Base-by-base conservation (phyloP, 2,888 invertebrate species). In the Agelastica alni region DNA sequence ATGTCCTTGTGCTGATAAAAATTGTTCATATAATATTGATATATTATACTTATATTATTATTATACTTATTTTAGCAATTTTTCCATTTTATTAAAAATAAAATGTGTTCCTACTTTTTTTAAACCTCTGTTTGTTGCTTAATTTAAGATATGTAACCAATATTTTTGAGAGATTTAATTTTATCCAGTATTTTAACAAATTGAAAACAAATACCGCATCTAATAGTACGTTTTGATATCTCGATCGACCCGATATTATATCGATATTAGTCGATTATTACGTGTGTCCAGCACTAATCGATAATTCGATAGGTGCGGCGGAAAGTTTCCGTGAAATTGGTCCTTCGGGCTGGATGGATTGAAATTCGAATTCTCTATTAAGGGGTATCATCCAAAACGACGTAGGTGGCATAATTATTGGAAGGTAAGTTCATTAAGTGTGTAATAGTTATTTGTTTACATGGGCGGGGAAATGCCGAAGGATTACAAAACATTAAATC, bases 261-360 rank as follows among this genome's bases (percentile, higher is more conserved):
- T 62, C 62, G 57, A 62, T 62, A 62, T 60, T 60, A 62, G 62
- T 53, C 60, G 60, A 62, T 60, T 56, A 60, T 62, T 60, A 60
- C 48, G 53, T 60, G 59, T 60, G 44, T 47, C 62, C 62, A 58
- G 57, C 59, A 13, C 57, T 57, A 62, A 62, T 62, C 47, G 62
- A 56, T 60, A 62, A 62, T 62, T 53, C 32, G 56, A 58, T 41
- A 44, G 59, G 58, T 32, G 46, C 22, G 20, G 20, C 31, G 13
- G 26, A 31, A 17, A 5, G 36, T 39, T 41, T 52, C 45, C 12
- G 48, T 45, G 30, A 56, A 10, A 30, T 17, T 51, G 43, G 42
- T 31, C 56, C 51, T 52, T 57, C 43, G 17, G 49, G 52, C 18
- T 16, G 9, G 41, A 22, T 42, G 5, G 42, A 18, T 17, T 59